phyloP scores from a whole-genome alignment of 2,113 vertebrate genomes.

The Trichechus manatus region DNA sequence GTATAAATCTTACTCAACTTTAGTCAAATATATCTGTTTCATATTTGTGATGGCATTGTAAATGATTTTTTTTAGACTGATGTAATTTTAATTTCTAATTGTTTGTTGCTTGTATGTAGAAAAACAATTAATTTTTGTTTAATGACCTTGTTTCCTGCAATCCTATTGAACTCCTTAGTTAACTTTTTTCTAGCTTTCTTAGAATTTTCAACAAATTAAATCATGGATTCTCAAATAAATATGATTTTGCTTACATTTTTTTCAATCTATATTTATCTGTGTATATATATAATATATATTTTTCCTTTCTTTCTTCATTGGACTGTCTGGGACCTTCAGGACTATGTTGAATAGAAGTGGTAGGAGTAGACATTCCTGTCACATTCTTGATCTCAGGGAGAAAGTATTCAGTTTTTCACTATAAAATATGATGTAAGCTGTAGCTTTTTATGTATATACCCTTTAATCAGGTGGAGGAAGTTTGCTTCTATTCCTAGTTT shows the following conservation, averaged over 20 bases:
- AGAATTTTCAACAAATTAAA: neutral
- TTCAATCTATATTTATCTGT: neutral
- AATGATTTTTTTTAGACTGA: neutral
- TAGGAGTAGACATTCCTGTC: neutral
- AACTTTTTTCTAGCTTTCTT: neutral
- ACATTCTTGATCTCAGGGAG: neutral
- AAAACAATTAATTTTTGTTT: too few species aligned
- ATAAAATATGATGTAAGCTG: neutral
- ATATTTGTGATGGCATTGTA: neutral
- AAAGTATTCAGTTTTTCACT: neutral
- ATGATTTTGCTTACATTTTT: neutral
- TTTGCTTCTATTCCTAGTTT: neutral
- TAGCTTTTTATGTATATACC: neutral
- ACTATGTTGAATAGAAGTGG: too few species aligned
- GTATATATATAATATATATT: neutral
- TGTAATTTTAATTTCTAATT: constrained; percentile 21
- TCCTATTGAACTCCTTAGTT: neutral
- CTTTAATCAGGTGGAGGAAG: neutral
- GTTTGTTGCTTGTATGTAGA: too few species aligned
- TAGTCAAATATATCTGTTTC: neutral
- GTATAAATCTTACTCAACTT: neutral
- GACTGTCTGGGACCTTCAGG: neutral
- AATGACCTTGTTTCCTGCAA: too few species aligned
- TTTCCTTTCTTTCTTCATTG: neutral
- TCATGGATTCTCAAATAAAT: neutral